These are phyloP conservation scores for Copidosoma aretas DNA, from an alignment of 2,888 invertebrate species.

Conservation along the genomic window DNA sequence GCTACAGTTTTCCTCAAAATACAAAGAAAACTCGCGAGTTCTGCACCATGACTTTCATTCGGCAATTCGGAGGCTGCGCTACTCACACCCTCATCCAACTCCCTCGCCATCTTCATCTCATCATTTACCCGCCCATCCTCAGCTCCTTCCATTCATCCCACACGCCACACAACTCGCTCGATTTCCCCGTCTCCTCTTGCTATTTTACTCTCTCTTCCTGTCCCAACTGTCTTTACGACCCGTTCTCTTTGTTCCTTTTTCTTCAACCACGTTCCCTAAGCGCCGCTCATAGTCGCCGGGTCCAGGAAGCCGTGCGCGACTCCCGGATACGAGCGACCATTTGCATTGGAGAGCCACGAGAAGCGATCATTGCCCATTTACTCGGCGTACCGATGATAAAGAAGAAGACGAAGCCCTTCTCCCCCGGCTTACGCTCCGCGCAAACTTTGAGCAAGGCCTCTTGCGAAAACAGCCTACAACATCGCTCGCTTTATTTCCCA, in stretches of 20 bases:
- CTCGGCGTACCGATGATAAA: constrained; percentile 52
- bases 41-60: too few relatives aligned
- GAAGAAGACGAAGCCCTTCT: constrained; percentile 39
- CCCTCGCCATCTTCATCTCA: constrained; percentile 18
- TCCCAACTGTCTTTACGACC: constrained; percentile 30
- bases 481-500: constrained; percentile 38
- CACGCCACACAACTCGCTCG: constrained; percentile 20
- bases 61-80: too few relatives aligned
- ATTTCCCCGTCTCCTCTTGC: constrained; percentile 24
- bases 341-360: constrained; percentile 59
- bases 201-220: constrained; percentile 18
- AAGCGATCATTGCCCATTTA: constrained; percentile 52
- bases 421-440: constrained; percentile 55
- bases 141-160: constrained; percentile 20
- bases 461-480: constrained; percentile 22
- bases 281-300: not conserved
- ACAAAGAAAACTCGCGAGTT: too few relatives aligned
- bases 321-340: constrained; percentile 57
- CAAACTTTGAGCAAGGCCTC: constrained; percentile 52
- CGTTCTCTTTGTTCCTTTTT: constrained; percentile 32
- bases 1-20: too few relatives aligned
- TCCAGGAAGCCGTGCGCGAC: constrained; percentile 48
- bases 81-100: constrained; percentile 17
- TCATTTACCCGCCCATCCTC: constrained; percentile 11
- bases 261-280: constrained; percentile 5